Base-by-base conservation (phyloP, 2,797 vertebrate species). In the Crotalus adamanteus region DNA sequence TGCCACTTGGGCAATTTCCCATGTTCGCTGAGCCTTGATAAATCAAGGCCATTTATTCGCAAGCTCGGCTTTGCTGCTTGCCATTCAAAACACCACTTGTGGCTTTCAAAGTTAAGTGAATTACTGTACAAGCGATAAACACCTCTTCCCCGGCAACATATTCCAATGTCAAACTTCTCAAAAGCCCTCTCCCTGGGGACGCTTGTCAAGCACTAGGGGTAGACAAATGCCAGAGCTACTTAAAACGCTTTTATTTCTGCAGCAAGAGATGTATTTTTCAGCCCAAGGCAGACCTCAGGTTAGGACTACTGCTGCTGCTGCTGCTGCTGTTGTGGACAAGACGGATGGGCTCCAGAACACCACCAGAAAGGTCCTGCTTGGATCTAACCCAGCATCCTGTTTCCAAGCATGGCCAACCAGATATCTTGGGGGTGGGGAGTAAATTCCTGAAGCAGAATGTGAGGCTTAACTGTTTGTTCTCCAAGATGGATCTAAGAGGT, bases 141-240 rank as follows among this genome's bases (percentile, higher is more conserved):
- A 94, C 97, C 97, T 97, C 97, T 97, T 97, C 97, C 97, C 92
- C 0, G 94, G 93, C 96, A 63, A 95, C 96, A 94, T 96, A 95
- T 97, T 96, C 97, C 95, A 60, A 96, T 95, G 97, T 97, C 98
- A 97, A 95, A 55, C 57, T 0, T 18, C 13, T 96, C 97, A 97
- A 97, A 61, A 95, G 78, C 94, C 94, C 96, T 97, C 97, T 97
- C 96, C 98, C 93, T 73, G 1, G 0, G 94, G 96, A 92, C 86
- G 93, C 95, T 92, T 91, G 55, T 95, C 91, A 94, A 92, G 89
- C 94, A 93, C 86, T 57, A 88, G 53, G 69, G 95, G 96, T 95
- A 97, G 96, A 96, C 69, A 95, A 91, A 90, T 92, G 93, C 94
- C 95, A 63, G 87, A 96, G 91, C 93, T 92, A 83, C 94, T 93